Evolutionary conservation across 2,797 vertebrate genomes (phyloP), one percentile per base, ranked within the genome.

Genomic region (Avahi laniger): DNA sequence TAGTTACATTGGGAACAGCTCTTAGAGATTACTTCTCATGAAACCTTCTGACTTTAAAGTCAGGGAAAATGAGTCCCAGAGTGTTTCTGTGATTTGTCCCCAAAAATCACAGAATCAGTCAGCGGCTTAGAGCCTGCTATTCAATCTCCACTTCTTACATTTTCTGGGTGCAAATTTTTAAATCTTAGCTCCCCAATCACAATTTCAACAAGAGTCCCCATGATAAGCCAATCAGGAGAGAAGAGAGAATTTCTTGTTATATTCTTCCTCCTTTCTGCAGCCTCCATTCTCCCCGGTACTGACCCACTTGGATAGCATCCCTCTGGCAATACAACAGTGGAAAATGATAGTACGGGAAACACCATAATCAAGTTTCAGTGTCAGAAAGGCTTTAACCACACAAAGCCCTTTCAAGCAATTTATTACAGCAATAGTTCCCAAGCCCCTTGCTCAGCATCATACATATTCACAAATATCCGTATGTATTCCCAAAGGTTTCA

Each of bases 381-480:
- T 93, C 84, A 96, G 83, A 94, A 87, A 90, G 67, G 13, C 43
- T 79, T 63, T 52, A 67, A 38, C 59, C 61, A 59, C 90, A 52
- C 43, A 69, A 88, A 94, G 79, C 69, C n/a, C 82, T 83, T 67
- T 86, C 67, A 35, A 79, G 46, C 33, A 38, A 90, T 50, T 69
- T 86, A 54, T 18, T 18, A 63, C 72, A 79, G 2, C 15, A 92
- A 76, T 8, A 13, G 69, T 92, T 54, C 90, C 86, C 35, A 79
- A 33, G 54, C 38, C 83, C 11, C 8, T 61, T 20, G 33, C 52
- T 70, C 73, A 7, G 28, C 52, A 75, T 80, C 72, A 46, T 73
- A 75, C 28, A 75, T 72, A 73, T 46, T 84, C 67, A 80, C 76
- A 72, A 93, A n/a, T 17, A 90, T 20, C 20, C 52, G 46, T 18